Percentiles rank a stretch among this genome's conserved stretches.
These are phyloP conservation scores for Bubo bubo DNA, from an alignment of 2,113 vertebrate genomes.

Conservation along the genomic window DNA sequence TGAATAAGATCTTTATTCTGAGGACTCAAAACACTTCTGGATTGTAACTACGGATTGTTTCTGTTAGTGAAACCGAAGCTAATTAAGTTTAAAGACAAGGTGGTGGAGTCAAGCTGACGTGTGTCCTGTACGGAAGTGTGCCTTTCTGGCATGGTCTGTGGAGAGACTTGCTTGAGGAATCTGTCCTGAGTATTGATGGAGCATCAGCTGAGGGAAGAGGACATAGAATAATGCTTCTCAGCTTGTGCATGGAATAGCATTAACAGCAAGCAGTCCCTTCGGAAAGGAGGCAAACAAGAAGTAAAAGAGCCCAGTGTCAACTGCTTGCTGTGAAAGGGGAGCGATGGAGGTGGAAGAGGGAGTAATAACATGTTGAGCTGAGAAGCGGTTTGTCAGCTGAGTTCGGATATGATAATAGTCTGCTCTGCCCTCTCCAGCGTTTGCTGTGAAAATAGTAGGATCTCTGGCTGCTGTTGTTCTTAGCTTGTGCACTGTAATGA, in stretches of 20 bases:
- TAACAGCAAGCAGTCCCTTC: slow-evolving; percentile 5
- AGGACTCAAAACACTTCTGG: not conserved
- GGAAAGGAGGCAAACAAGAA: not conserved
- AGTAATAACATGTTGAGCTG: not conserved
- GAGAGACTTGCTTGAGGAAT: not conserved
- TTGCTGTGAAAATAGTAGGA: not conserved
- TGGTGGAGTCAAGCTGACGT: not conserved
- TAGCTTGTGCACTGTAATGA: not conserved
- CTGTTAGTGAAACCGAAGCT: not conserved
- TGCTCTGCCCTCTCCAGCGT: not conserved
- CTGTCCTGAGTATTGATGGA: slow-evolving; percentile 5
- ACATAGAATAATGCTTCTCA: slow-evolving; percentile 49
- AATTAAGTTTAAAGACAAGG: not conserved
- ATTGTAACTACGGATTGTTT: not conserved
- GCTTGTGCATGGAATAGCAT: slow-evolving; percentile 13
- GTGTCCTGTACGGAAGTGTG: not conserved
- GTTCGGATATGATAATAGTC: not conserved
- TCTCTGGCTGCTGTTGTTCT: not conserved
- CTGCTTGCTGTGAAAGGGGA: slow-evolving; percentile 1
- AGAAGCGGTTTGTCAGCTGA: not conserved
- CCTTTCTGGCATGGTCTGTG: not conserved
- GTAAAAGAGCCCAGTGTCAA: slow-evolving; percentile 13
- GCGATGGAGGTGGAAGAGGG: not conserved
- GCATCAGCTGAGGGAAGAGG: not conserved
- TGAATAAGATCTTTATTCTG: not conserved